Evolutionary conservation across 2,113 vertebrate species (phyloP), one percentile per base, ranked within the genome.

Genomic region (Ailuropoda melanoleuca): DNA sequence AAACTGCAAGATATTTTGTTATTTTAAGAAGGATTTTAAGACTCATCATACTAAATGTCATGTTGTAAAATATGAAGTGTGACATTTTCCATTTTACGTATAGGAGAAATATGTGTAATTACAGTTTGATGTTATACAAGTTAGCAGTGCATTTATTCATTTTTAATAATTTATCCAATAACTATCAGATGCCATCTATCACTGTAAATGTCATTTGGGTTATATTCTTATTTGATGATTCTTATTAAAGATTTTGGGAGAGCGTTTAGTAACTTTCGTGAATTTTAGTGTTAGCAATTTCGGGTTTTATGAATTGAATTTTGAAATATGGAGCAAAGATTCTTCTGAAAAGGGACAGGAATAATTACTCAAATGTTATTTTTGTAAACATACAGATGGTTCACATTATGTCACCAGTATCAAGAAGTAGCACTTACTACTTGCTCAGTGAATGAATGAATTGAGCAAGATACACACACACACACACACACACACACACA

Each of bases 111-210:
- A 88, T 56, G 29, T 88, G 24, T 84, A 93, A 87, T 95, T 88
- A 83, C 2, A 86, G 19, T 82, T 97, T 93, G 68, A 82, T 95
- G 55, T 88, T 95, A 66, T 34, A 88, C 6, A 70, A 93, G 55
- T 96, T 83, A 97, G 64, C 48, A 78, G 55, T 93, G 29, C 55
- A 53, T 68, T 88, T 94, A 66, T 93, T 96, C 58, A 60, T 89
- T 88, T 93, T 90, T 84, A 60, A 29, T 77, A 93, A 95, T 53
- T 97, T 80, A 75, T 62, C 39, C 72, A 96, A 86, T 94, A 93
- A 56, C 13, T 82, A 29, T 86, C 53, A 93, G 37, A 93, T 80
- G 77, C 26, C 81, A 62, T 66, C n/a, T 70, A 55, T 93, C 53
- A 77, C 18, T 90, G 10, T 83, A 90, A 95, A 90, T 97, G 46